These are phyloP conservation scores for Rhaphigaster nebulosa DNA, from an alignment of 2,888 invertebrate species.

Conservation along the genomic window DNA sequence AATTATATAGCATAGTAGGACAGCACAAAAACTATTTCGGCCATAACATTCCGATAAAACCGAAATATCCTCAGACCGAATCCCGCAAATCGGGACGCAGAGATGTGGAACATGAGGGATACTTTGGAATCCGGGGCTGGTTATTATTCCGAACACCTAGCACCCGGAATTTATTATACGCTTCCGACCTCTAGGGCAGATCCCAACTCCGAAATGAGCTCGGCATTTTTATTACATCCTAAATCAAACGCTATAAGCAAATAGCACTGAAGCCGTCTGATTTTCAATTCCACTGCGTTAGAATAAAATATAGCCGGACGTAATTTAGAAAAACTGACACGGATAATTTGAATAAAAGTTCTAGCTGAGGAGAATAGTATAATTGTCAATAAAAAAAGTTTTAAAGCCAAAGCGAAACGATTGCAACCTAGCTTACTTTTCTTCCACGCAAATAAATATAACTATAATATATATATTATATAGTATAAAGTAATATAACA, in stretches of 20 bases:
- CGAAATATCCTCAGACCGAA: background rate
- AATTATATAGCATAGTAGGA: background rate
- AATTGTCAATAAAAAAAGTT: background rate
- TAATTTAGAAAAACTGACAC: background rate
- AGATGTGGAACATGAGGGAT: background rate
- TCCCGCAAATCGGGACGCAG: background rate
- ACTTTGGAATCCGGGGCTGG: background rate
- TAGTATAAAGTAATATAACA: too few species aligned
- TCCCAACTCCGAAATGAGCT: slow-evolving; percentile 47
- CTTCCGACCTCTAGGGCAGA: background rate
- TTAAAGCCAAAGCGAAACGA: background rate
- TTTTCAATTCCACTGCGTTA: background rate
- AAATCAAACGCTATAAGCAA: slow-evolving; percentile 52
- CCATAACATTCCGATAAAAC: background rate
- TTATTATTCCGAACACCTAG: slow-evolving; percentile 53
- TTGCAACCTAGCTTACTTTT: background rate
- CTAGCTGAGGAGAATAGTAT: background rate
- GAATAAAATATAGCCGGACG: background rate
- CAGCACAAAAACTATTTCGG: background rate
- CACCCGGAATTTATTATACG: slow-evolving; percentile 53
- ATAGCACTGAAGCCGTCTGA: background rate
- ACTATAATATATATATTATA: too few species aligned
- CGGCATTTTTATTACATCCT: slow-evolving; percentile 54
- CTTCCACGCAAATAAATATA: background rate
- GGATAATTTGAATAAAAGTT: background rate